Percentiles rank a stretch among this genome's conserved stretches.
phyloP scores from a whole-genome alignment of 1,140 invertebrate species.

The Solenopsis fugax region DNA sequence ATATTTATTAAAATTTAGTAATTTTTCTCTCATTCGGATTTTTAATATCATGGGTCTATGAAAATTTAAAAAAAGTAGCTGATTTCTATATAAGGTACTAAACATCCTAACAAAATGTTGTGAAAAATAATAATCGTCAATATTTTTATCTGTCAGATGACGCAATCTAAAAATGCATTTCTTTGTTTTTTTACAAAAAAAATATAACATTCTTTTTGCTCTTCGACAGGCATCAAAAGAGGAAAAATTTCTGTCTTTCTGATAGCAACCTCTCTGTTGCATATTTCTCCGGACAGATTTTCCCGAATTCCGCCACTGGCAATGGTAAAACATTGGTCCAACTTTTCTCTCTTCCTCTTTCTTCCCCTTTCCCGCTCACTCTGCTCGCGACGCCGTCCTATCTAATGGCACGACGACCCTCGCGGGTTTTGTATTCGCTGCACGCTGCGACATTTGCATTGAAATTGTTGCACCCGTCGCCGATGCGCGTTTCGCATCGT shows the following conservation, averaged over 20 bases:
- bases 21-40: too few relatives aligned
- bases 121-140: background rate
- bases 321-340: background rate
- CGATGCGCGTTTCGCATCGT: constrained; percentile 75
- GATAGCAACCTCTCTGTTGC: background rate
- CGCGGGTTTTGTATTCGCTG: constrained; percentile 77
- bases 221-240: background rate
- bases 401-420: constrained; percentile 34
- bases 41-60: background rate
- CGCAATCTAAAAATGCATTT: background rate
- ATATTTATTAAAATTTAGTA: too few relatives aligned
- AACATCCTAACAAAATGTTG: background rate
- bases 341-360: constrained; percentile 23
- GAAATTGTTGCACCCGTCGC: constrained; percentile 81
- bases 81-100: background rate
- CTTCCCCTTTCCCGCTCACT: background rate
- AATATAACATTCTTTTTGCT: background rate
- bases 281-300: constrained; percentile 26
- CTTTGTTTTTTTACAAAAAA: background rate
- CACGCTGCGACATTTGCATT: constrained; percentile 79
- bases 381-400: background rate
- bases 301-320: constrained; percentile 16
- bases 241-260: background rate
- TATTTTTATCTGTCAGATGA: background rate
- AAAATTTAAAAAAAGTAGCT: background rate